phyloP scores from a whole-genome alignment of 2,888 invertebrate species.

The Pachymerium ferrugineum region DNA sequence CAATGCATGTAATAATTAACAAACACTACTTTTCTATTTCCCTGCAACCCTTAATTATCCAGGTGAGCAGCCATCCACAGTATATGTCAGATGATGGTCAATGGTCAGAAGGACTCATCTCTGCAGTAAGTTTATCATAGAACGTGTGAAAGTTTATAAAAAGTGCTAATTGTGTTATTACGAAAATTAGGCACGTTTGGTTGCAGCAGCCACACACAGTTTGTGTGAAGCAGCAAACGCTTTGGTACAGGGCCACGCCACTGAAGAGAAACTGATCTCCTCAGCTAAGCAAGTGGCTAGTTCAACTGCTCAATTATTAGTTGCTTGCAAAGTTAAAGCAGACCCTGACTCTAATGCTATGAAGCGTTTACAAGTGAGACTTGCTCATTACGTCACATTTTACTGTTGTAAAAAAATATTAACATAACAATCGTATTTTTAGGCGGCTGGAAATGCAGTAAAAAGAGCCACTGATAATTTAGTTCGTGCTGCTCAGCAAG shows the following conservation, averaged over 20 bases:
- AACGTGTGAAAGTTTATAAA: neutral
- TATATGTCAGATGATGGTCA: constrained; percentile 92
- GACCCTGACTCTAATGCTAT: constrained; percentile 93
- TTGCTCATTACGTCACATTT: neutral
- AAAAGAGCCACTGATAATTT: constrained; percentile 96
- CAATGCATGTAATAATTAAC: neutral
- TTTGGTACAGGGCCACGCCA: constrained; percentile 82
- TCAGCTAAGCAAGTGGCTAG: constrained; percentile 87
- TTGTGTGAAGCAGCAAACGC: constrained; percentile 97
- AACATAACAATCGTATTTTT: constrained; percentile 42
- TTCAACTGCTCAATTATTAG: constrained; percentile 92
- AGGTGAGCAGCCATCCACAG: constrained; percentile 67
- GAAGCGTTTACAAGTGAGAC: constrained; percentile 63
- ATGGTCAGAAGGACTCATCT: constrained; percentile 95
- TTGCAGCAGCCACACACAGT: constrained; percentile 95
- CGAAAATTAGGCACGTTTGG: constrained; percentile 75
- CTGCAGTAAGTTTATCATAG: constrained; percentile 56
- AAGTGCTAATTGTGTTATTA: neutral
- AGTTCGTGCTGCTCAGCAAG: constrained; percentile 87
- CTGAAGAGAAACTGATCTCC: constrained; percentile 93
- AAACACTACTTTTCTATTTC: neutral
- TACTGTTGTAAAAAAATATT: neutral
- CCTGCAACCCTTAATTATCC: constrained; percentile 6
- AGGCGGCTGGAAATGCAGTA: constrained; percentile 92
- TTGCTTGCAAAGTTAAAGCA: constrained; percentile 98